Evolutionary conservation across 2,113 vertebrate genomes (phyloP).

Genomic region (Scartelaos histophorus): DNA sequence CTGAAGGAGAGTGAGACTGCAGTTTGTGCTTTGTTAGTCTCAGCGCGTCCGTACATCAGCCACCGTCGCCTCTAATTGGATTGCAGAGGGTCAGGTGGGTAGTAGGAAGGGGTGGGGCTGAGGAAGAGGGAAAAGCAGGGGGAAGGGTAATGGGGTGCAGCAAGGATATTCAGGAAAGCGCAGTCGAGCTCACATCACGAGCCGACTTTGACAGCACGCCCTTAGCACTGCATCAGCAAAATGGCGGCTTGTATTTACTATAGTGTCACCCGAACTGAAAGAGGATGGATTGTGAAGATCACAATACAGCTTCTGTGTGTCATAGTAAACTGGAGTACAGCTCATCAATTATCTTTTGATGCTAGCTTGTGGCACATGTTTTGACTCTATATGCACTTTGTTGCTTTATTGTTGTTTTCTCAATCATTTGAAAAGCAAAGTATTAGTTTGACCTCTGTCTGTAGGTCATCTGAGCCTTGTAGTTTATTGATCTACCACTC

Average conservation of each 20-base stretch:
- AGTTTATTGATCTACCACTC: slow-evolving; percentile 41
- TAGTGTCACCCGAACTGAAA: not conserved
- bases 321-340: not conserved
- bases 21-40: slow-evolving; percentile 73
- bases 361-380: not conserved
- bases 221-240: slow-evolving; percentile 54
- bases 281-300: not conserved
- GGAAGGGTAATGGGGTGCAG: slow-evolving; percentile 55
- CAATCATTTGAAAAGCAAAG: not conserved
- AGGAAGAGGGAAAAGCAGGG: slow-evolving; percentile 15
- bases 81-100: slow-evolving; percentile 68
- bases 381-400: not conserved
- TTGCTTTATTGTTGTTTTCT: not conserved
- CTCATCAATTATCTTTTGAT: not conserved
- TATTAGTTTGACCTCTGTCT: slow-evolving; percentile 9
- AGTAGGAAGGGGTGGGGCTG: slow-evolving; percentile 52
- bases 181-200: slow-evolving; percentile 58
- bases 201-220: slow-evolving; percentile 52
- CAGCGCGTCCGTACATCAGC: slow-evolving; percentile 61
- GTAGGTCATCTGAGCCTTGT: slow-evolving; percentile 45
- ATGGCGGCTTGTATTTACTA: slow-evolving; percentile 42
- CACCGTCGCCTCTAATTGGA: slow-evolving; percentile 67
- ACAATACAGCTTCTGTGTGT: not conserved
- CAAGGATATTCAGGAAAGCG: slow-evolving; percentile 56
- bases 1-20: slow-evolving; percentile 73